Evolutionary conservation across 2,113 vertebrate genomes (phyloP), one percentile per base, ranked within the genome.

Genomic region (Silurus glanis): DNA sequence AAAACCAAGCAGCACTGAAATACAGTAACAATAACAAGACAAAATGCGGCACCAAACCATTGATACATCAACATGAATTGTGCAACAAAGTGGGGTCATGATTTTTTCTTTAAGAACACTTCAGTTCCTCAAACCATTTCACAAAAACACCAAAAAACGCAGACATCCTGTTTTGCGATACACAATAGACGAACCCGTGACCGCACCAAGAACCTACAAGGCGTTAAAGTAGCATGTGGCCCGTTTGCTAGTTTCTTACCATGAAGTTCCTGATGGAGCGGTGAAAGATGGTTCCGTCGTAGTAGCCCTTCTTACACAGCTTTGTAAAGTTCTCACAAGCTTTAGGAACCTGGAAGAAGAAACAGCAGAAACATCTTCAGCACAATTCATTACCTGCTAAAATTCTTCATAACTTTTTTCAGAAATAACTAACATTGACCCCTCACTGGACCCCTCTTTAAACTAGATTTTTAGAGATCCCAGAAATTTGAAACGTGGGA

Each of bases 181-280:
- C 59, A 61, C 37, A 37, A 37, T 37, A 37, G 37, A 37, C 37
- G 37, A 37, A 37, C 37, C 8, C 59, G 21, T 21, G 59, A 8
- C 4, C 19, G 37, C 37, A 37, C 2, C 37, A 37, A 37, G 62
- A 64, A 64, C 23, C 62, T 9, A 12, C 9, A 64, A n/a, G 4
- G n/a, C 21, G 10, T 64, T 64, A 9, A 64, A 37, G 14, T 14
- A 72, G 9, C 5, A 47, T 47, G 37, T 5, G 7, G 16, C 16
- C 8, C 9, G 67, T 8, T 71, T 71, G 17, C 17, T 9, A 25
- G 37, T 28, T 69, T 90, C 96, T 94, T 89, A 98, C 98, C 96
- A 99, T 97, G 71, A 99, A 99, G 89, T 99, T 99, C 67, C 97
- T 91, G 90, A 99, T 99, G 83, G 97, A 99, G 81, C 98, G 95